Conservation (phyloP, 2,888 invertebrate species). For the Diabrotica balteata region DNA sequence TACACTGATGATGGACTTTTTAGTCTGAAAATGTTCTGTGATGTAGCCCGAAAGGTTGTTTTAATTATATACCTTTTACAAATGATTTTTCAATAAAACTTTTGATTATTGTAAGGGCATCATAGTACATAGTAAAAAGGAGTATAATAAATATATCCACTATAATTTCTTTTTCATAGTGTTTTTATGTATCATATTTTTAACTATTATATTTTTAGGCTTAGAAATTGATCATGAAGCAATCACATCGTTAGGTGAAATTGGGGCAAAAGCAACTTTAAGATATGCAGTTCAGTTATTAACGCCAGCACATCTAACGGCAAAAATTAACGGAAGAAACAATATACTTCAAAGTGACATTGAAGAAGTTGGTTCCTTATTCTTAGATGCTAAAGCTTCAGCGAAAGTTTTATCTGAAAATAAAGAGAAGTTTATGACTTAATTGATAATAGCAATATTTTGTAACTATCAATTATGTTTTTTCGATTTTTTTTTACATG, state of each 20-base stretch:
- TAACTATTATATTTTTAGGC: conserved; percentile 48
- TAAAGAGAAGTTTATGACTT: conserved; percentile 92
- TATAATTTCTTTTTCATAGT: too few relatives aligned
- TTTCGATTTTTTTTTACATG: too few relatives aligned
- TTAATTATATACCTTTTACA: too few relatives aligned
- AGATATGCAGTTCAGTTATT: conserved; percentile 94
- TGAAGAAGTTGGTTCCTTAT: conserved; percentile 82
- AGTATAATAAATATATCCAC: too few relatives aligned
- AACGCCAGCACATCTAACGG: conserved; percentile 88
- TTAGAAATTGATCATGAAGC: conserved; percentile 86
- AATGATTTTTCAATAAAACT: too few relatives aligned
- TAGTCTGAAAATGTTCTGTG: too few relatives aligned
- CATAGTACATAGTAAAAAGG: too few relatives aligned
- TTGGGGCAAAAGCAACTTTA: conserved; percentile 87
- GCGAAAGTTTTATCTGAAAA: conserved; percentile 90
- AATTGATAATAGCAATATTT: conserved; percentile 44
- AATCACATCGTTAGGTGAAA: conserved; percentile 77
- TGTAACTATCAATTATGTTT: too few relatives aligned
- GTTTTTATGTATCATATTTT: too few relatives aligned
- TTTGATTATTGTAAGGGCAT: too few relatives aligned
- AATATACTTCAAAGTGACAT: conserved; percentile 83
- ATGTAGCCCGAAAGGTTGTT: too few relatives aligned
- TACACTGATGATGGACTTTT: too few relatives aligned
- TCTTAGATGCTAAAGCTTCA: conserved; percentile 96
- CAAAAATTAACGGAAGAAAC: conserved; percentile 85